A percentile compares a stretch with the other conserved stretches of the same genome.
phyloP scores from a whole-genome alignment of 2,797 vertebrate genomes.

The Ceryle rudis region DNA sequence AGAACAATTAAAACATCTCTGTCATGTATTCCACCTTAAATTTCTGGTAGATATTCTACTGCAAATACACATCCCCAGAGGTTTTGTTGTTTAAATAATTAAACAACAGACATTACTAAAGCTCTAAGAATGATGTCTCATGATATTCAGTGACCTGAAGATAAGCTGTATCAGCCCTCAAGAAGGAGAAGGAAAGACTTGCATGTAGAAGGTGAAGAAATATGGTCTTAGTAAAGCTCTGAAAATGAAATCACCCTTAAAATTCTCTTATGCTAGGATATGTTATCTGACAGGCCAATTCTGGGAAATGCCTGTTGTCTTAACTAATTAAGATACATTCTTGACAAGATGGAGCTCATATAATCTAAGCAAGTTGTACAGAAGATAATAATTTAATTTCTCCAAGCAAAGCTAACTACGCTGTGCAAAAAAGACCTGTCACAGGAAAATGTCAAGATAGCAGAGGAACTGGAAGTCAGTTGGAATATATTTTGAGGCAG shows the following conservation, averaged over 20 bases:
- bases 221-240: slow-evolving; percentile 69
- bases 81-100: slow-evolving; percentile 65
- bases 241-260: slow-evolving; percentile 70
- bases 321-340: slow-evolving; percentile 79
- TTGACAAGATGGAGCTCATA: slow-evolving; percentile 74
- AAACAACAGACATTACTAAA: slow-evolving; percentile 68
- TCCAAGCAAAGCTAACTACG: slow-evolving; percentile 56
- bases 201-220: slow-evolving; percentile 56
- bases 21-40: slow-evolving; percentile 44
- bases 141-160: slow-evolving; percentile 69
- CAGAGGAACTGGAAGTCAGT: slow-evolving; percentile 29
- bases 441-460: slow-evolving; percentile 63
- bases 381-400: slow-evolving; percentile 75
- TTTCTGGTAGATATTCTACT: not conserved
- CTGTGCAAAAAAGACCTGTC: slow-evolving; percentile 38
- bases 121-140: slow-evolving; percentile 58
- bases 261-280: slow-evolving; percentile 53
- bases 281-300: slow-evolving; percentile 74
- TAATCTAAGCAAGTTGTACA: slow-evolving; percentile 69
- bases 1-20: not conserved
- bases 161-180: slow-evolving; percentile 49
- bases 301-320: slow-evolving; percentile 74
- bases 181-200: slow-evolving; percentile 65
- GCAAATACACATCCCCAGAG: slow-evolving; percentile 11
- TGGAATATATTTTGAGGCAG: slow-evolving; percentile 42